Percentiles rank a stretch among this genome's conserved stretches.
Evolutionary conservation across 2,113 vertebrate species (phyloP).

Genomic region (Rutilus rutilus): DNA sequence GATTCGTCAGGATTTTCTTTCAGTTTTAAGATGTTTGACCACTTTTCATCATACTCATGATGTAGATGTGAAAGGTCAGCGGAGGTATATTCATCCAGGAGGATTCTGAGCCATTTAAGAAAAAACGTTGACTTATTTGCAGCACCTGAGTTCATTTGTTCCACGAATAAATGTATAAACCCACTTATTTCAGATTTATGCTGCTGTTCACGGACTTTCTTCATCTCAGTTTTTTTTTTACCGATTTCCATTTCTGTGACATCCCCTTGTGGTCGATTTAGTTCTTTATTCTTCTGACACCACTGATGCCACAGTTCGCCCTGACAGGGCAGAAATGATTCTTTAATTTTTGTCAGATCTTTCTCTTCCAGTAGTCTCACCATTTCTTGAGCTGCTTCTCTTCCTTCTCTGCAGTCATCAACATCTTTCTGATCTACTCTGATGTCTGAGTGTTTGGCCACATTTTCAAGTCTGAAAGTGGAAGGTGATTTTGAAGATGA

Average conservation of each 20-base stretch:
- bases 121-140: neutral
- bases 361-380: neutral
- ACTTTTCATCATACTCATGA: neutral
- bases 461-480: neutral
- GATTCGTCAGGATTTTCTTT: neutral
- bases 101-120: neutral
- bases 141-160: neutral
- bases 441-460: neutral
- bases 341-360: neutral
- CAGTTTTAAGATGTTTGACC: neutral
- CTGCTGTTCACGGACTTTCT: neutral
- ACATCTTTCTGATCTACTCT: neutral
- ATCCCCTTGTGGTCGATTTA: neutral
- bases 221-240: neutral
- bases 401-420: neutral
- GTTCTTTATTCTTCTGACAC: neutral
- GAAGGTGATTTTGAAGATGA: neutral
- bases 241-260: neutral
- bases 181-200: neutral
- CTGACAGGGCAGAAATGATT: neutral
- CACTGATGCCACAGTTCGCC: neutral
- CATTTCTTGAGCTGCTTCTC: neutral
- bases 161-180: neutral
- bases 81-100: neutral
- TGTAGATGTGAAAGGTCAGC: neutral